Conservation (phyloP, 2,888 invertebrate species). For the Ryuthela nishihirai region DNA sequence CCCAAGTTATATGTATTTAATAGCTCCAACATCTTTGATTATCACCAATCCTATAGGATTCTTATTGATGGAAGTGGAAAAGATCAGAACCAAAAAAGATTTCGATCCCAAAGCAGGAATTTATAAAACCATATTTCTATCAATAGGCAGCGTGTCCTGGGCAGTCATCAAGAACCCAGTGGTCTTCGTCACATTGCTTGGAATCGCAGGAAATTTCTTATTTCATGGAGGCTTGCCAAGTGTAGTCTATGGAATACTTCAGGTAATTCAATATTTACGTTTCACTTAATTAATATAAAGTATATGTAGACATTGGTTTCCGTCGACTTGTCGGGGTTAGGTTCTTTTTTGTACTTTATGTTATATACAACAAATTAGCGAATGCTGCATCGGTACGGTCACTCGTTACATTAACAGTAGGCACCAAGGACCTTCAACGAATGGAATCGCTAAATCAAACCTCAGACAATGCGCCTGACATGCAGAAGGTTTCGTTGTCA, state of each 20-base stretch:
- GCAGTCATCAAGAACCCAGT: conserved; percentile 83
- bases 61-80: conserved; percentile 74
- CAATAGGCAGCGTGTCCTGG: conserved; percentile 49
- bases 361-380: no score
- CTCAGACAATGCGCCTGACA: no score
- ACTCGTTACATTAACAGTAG: no score
- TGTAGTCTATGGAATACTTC: conserved; percentile 68
- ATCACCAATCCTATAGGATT: conserved; percentile 90
- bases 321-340: no score
- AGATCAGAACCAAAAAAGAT: conserved; percentile 45
- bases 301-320: no score
- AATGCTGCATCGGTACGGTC: no score
- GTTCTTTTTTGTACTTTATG: no score
- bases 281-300: no score
- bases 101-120: conserved; percentile 5
- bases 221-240: conserved; percentile 74
- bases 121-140: conserved; percentile 1
- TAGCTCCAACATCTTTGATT: conserved; percentile 89
- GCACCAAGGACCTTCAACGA: no score
- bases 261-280: no score
- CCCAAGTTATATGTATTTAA: conserved; percentile 80
- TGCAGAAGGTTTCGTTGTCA: no score
- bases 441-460: no score
- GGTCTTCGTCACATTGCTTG: conserved; percentile 84
- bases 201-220: conserved; percentile 75